Evolutionary conservation across 2,113 vertebrate genomes (phyloP).

Genomic region (Oxygymnocypris stewartii): DNA sequence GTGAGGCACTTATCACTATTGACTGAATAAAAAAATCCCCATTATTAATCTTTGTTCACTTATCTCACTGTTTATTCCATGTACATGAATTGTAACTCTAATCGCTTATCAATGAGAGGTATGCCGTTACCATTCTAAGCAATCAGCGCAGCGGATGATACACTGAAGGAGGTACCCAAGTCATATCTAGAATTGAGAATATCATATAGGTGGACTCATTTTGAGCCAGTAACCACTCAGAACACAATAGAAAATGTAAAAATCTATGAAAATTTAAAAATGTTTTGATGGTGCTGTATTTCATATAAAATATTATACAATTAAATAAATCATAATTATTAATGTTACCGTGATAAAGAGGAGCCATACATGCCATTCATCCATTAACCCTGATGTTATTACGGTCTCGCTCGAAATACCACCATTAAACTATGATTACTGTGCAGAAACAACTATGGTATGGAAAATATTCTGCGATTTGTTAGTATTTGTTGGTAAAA

Average conservation of each 20-base stretch:
- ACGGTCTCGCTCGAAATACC: background rate
- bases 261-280: background rate
- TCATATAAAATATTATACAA: background rate
- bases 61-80: background rate
- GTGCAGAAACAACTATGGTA: background rate
- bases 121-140: background rate
- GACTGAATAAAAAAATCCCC: background rate
- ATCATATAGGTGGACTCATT: background rate
- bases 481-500: background rate
- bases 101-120: background rate
- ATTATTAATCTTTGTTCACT: background rate
- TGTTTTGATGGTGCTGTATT: background rate
- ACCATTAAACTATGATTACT: background rate
- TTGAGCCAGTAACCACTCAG: background rate
- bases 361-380: background rate
- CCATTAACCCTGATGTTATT: background rate
- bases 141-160: background rate
- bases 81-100: background rate
- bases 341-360: background rate
- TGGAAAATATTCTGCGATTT: background rate
- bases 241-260: background rate
- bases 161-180: too few species aligned
- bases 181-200: background rate
- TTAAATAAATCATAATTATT: background rate
- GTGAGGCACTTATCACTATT: background rate